Evolutionary conservation across 1,140 invertebrate species (phyloP), one percentile per base, ranked within the genome.

Genomic region (Papilio helenus): DNA sequence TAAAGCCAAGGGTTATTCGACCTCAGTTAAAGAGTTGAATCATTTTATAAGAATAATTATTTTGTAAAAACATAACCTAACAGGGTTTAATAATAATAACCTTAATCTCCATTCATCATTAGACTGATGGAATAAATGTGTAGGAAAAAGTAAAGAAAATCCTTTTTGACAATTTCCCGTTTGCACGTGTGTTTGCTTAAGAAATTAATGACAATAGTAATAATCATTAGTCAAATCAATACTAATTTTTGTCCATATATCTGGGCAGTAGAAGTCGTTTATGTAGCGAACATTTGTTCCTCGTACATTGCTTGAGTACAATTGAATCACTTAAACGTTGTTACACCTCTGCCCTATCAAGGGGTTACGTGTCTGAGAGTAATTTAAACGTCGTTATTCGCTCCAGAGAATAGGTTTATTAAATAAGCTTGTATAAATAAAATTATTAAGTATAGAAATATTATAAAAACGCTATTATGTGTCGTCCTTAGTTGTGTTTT

Each of bases 331-430:
- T 68, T 68, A 68, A 8, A 68, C 26, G 26, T 68, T 68, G 26
- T 68, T 68, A 29, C 10, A 61, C 26, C 61, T 68, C 29, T 68
- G 61, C 26, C 23, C 34, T 29, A 68, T 34, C 34, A 29, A 34
- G 26, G 26, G 61, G 61, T 68, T 68, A 68, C 61, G 61, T 29
- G 61, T 3, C 61, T 68, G 23, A 68, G 61, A 68, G 61, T 68
- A 68, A 68, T 68, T 68, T 68, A 68, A 68, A 68, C 61, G 26
- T 65, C 61, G 61, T 68, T 68, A 29, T 29, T 68, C 26, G 14
- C 26, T 68, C 61, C 61, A 29, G 61, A 68, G 61, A 68, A 29
- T 34, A 34, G 12, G 23, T 34, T 68, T 1, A 29, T 68, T 34
- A 68, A 29, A 68, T 68, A 68, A 46, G 26, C 26, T 68, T 29